Conservation (phyloP, 2,113 vertebrate genomes). For the Struthidea cinerea region DNA sequence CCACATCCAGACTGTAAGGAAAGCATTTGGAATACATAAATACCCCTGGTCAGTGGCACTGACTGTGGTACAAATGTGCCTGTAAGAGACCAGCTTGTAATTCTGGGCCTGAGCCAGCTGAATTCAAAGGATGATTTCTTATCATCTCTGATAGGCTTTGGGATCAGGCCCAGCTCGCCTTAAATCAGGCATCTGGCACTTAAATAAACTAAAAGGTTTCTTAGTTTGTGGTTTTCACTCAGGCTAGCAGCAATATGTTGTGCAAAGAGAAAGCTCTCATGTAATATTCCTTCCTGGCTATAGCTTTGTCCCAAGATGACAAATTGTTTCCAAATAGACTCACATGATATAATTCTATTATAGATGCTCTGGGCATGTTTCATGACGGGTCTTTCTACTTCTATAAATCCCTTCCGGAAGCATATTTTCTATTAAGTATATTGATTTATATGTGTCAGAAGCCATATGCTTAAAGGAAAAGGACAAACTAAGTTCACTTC, state of each 20-base stretch:
- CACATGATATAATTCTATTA: not conserved
- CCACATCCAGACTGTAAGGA: not conserved
- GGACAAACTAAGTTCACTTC: not conserved
- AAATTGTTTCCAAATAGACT: not conserved
- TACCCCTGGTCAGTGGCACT: not conserved
- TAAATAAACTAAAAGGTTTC: slow-evolving; percentile 1
- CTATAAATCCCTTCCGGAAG: not conserved
- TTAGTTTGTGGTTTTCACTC: not conserved
- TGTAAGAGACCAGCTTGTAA: not conserved
- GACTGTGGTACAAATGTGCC: not conserved
- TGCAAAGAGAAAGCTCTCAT: not conserved
- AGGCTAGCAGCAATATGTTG: not conserved
- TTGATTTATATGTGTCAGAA: not conserved
- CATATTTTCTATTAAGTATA: not conserved
- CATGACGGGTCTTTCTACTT: not conserved
- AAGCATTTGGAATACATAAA: not conserved
- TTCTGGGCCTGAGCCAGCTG: not conserved
- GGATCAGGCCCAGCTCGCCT: slow-evolving; percentile 22
- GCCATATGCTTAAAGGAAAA: not conserved
- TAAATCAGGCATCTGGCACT: slow-evolving; percentile 30
- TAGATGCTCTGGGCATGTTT: not conserved
- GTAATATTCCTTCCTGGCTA: not conserved
- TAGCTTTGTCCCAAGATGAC: not conserved
- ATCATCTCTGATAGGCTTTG: not conserved
- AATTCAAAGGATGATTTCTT: slow-evolving; percentile 11